Evolutionary conservation across 2,113 vertebrate genomes (phyloP).

Genomic region (Sorex araneus): DNA sequence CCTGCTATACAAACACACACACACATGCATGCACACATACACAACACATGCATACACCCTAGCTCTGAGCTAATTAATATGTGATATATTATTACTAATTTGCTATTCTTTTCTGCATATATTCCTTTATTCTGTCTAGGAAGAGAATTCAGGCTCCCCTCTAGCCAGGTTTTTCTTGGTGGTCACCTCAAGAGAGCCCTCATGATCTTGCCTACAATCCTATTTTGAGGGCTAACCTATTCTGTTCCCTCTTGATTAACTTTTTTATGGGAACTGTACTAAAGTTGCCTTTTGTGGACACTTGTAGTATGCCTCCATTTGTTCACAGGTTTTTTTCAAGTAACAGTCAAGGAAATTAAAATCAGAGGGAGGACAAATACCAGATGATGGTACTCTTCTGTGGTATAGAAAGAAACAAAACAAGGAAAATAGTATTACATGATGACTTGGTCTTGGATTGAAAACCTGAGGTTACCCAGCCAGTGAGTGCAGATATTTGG

Average conservation of each 20-base stretch:
- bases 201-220: not conserved
- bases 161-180: not conserved
- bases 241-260: no score
- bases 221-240: no score
- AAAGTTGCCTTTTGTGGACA: not conserved
- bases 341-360: not conserved
- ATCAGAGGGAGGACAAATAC: no score
- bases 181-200: not conserved
- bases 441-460: no score
- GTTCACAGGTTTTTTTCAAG: not conserved
- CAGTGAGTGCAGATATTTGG: not conserved
- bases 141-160: not conserved
- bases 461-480: no score
- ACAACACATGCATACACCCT: no score
- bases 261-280: constrained; percentile 20
- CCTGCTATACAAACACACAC: no score
- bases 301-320: not conserved
- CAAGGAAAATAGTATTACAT: no score
- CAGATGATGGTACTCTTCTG: no score
- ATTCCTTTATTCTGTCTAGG: constrained; percentile 18
- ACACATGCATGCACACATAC: no score
- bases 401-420: no score
- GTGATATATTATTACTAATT: not conserved
- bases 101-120: not conserved
- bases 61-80: no score